Evolutionary conservation across 92 coral and sea anemone species (phyloP).

Genomic region (Umimayanthus kanabou): DNA sequence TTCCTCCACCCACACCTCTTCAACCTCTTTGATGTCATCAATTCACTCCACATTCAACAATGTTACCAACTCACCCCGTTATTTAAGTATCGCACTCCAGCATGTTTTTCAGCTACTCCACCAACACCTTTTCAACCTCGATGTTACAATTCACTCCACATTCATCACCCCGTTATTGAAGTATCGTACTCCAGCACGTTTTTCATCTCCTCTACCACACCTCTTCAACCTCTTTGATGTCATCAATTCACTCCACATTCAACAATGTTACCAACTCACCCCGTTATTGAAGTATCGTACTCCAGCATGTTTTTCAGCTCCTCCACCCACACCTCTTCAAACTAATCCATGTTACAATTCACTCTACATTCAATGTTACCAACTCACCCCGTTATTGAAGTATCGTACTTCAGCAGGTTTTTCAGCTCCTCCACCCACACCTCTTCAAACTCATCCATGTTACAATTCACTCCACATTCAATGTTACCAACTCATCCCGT

Average conservation of each 20-base stretch:
- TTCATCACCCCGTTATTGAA: too few relatives aligned
- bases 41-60: not conserved
- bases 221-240: conserved; percentile 59
- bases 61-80: conserved; percentile 55
- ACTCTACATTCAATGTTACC: too few relatives aligned
- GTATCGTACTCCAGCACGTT: too few relatives aligned
- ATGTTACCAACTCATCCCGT: too few relatives aligned
- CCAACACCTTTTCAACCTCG: conserved; percentile 74
- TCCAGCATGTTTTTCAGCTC: too few relatives aligned
- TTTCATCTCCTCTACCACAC: conserved; percentile 52
- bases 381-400: conserved; percentile 75
- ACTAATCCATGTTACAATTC: too few relatives aligned
- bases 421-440: conserved; percentile 80
- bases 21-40: conserved; percentile 47
- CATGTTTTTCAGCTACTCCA: conserved; percentile 64
- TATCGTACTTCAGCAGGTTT: conserved; percentile 54
- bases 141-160: not conserved
- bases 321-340: too few relatives aligned
- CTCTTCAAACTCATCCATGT: too few relatives aligned
- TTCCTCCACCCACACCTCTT: conserved; percentile 81
- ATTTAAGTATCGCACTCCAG: conserved; percentile 31
- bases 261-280: too few relatives aligned
- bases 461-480: too few relatives aligned
- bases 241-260: not conserved
- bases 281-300: too few relatives aligned